phyloP scores from a whole-genome alignment of 2,797 vertebrate species.

The Spheniscus humboldti region DNA sequence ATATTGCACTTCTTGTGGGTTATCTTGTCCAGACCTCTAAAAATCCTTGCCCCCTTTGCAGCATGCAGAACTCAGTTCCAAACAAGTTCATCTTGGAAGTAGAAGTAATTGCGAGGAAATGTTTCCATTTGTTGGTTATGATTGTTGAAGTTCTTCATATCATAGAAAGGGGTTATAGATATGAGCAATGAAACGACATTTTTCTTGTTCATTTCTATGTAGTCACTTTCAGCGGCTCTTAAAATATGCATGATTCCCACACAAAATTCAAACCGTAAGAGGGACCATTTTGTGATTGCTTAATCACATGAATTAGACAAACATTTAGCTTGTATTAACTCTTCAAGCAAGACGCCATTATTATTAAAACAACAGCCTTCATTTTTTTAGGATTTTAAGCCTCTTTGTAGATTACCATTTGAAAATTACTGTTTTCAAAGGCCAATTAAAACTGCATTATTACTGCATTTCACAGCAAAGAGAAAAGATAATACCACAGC shows the following conservation, averaged over 20 bases:
- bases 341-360: background rate
- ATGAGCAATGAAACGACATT: background rate
- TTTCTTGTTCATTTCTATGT: background rate
- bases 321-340: conserved; percentile 15
- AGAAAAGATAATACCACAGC: background rate
- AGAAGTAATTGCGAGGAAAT: background rate
- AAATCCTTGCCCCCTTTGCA: background rate
- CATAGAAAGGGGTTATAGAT: background rate
- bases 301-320: conserved; percentile 7
- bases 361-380: conserved; percentile 7
- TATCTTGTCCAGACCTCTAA: background rate
- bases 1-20: accelerated
- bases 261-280: conserved; percentile 39
- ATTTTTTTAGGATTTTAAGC: conserved; percentile 21
- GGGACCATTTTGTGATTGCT: background rate
- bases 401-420: background rate
- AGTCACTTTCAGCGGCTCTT: background rate
- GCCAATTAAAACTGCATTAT: conserved; percentile 21
- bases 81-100: background rate
- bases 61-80: background rate
- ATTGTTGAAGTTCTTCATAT: background rate
- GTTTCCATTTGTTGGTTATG: background rate
- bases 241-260: conserved; percentile 22
- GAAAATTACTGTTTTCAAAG: conserved; percentile 53
- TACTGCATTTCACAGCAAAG: conserved; percentile 43